Evolutionary conservation across 2,888 invertebrate species (phyloP).

Genomic region (Microchrysa polita): DNA sequence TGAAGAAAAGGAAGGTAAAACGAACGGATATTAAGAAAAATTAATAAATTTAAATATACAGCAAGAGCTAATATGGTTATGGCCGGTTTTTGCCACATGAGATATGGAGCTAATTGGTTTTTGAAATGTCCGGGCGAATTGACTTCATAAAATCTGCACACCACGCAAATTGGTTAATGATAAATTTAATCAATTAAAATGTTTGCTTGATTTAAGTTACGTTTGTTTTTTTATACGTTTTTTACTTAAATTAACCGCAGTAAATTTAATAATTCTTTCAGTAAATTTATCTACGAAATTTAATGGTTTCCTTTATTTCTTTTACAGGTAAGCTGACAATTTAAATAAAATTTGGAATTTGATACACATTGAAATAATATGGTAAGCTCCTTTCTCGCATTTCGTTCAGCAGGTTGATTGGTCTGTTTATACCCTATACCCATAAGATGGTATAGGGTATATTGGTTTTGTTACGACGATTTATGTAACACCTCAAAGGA

Average conservation of each 20-base stretch:
- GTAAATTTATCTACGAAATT: background rate
- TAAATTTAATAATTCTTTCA: slow-evolving; percentile 21
- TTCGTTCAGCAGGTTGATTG: too few species aligned
- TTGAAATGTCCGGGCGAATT: slow-evolving; percentile 23
- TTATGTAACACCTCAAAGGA: too few species aligned
- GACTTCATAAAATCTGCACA: slow-evolving; percentile 43
- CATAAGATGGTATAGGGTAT: too few species aligned
- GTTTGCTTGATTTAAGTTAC: background rate
- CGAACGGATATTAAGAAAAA: background rate
- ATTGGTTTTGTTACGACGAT: too few species aligned
- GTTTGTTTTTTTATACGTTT: background rate
- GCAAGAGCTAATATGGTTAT: slow-evolving; percentile 25
- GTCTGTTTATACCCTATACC: too few species aligned
- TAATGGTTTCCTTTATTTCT: background rate
- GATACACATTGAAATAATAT: too few species aligned
- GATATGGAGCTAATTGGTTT: slow-evolving; percentile 24
- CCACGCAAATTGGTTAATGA: slow-evolving; percentile 44
- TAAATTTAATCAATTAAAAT: slow-evolving; percentile 47
- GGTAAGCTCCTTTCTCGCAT: too few species aligned
- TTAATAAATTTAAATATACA: slow-evolving; percentile 40
- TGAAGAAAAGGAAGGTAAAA: background rate
- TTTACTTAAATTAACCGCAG: too few species aligned
- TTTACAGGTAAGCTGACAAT: background rate
- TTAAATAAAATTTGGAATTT: too few species aligned
- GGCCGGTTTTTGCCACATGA: slow-evolving; percentile 13